Percentiles rank a stretch among this genome's conserved stretches.
These are phyloP conservation scores for Clupea harengus DNA, from an alignment of 2,113 vertebrate genomes.

Conservation along the genomic window DNA sequence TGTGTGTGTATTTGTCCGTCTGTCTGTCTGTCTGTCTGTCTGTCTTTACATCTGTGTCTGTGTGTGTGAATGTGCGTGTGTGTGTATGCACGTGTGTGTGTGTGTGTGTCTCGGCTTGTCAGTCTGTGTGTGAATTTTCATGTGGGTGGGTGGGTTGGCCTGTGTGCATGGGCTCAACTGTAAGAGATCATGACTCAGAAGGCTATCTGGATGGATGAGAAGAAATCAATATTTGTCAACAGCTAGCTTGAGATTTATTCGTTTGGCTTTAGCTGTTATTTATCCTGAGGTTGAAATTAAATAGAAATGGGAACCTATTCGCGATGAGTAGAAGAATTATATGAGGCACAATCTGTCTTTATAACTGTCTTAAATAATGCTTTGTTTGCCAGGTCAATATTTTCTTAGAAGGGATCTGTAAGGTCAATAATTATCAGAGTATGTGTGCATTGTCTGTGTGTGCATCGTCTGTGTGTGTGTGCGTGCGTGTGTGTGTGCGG, in stretches of 20 bases:
- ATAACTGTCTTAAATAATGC: too few relatives aligned
- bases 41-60: background rate
- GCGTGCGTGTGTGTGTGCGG: background rate
- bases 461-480: background rate
- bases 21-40: background rate
- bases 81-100: background rate
- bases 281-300: background rate
- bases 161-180: background rate
- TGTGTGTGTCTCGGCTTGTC: background rate
- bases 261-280: background rate
- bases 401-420: background rate
- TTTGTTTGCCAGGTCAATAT: too few relatives aligned
- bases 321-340: background rate
- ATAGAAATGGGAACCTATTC: background rate
- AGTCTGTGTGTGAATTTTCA: background rate
- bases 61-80: background rate
- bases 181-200: background rate
- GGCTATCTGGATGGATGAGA: background rate
- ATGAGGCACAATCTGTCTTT: background rate
- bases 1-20: background rate
- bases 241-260: background rate
- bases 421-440: background rate
- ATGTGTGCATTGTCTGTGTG: too few relatives aligned
- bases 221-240: background rate
- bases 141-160: background rate